phyloP scores from a whole-genome alignment of 23 tunicate species.

The Halocynthia roretzi region DNA sequence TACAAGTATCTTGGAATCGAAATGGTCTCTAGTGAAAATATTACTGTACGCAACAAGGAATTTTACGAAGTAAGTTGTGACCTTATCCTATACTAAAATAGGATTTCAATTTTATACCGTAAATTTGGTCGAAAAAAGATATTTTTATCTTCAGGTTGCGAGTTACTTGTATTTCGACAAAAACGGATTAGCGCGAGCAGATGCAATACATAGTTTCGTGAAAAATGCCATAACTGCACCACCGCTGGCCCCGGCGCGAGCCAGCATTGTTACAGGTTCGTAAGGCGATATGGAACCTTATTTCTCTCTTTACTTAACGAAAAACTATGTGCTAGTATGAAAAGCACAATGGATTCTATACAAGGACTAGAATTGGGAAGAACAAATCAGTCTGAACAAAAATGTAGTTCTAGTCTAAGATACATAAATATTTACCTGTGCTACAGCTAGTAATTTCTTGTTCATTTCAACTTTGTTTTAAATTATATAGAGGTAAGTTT shows the following conservation, averaged over 20 bases:
- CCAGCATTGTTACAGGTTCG: not conserved
- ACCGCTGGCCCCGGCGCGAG: conserved; percentile 1
- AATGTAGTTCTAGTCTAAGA: too few relatives aligned
- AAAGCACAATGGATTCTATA: too few relatives aligned
- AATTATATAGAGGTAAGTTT: conserved; percentile 14
- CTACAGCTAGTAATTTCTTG: too few relatives aligned
- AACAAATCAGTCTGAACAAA: too few relatives aligned
- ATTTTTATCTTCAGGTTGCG: not conserved
- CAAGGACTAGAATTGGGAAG: too few relatives aligned
- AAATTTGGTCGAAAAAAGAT: too few relatives aligned
- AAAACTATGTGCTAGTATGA: too few relatives aligned
- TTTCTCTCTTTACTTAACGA: not conserved
- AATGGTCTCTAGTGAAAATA: not conserved
- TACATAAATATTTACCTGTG: too few relatives aligned
- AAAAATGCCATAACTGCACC: conserved; percentile 21
- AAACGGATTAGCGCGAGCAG: conserved; percentile 15
- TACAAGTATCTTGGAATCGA: conserved; percentile 11
- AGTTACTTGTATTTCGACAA: conserved; percentile 7
- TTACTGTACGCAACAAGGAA: conserved; percentile 4
- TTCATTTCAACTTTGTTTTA: not conserved
- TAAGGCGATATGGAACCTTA: not conserved
- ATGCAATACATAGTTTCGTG: conserved; percentile 1
- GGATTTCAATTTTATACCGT: too few relatives aligned
- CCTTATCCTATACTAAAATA: too few relatives aligned
- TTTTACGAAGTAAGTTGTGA: conserved; percentile 2